Evolutionary conservation across 2,888 invertebrate genomes (phyloP).

Genomic region (Drosophila colorata): DNA sequence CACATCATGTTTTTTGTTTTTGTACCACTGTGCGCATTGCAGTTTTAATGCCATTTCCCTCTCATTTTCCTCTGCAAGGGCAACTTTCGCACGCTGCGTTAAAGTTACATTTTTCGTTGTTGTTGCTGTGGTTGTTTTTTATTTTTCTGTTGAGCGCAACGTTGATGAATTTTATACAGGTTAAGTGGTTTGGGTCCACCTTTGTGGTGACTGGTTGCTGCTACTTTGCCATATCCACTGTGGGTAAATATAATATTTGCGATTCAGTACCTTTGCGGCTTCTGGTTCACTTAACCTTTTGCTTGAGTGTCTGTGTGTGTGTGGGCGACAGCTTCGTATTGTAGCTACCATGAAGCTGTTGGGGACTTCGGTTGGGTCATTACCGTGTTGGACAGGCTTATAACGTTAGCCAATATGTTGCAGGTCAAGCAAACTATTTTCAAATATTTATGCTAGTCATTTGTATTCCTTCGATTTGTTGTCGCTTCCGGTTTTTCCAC

Average conservation of each 20-base stretch:
- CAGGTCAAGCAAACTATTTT: slow-evolving; percentile 25
- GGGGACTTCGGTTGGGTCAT: slow-evolving; percentile 39
- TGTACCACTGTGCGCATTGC: slow-evolving; percentile 32
- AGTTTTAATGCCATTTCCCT: slow-evolving; percentile 17
- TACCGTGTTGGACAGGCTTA: slow-evolving; percentile 22
- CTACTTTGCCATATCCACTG: slow-evolving; percentile 8
- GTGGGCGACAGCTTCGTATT: neutral
- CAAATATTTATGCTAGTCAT: slow-evolving; percentile 66
- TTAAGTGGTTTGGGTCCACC: slow-evolving; percentile 43
- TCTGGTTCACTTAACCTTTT: slow-evolving; percentile 45
- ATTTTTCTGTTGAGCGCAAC: slow-evolving; percentile 31
- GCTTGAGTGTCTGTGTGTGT: slow-evolving; percentile 5
- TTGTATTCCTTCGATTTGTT: slow-evolving; percentile 64
- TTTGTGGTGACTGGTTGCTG: slow-evolving; percentile 17
- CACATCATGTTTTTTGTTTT: neutral
- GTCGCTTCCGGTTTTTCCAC: slow-evolving; percentile 23
- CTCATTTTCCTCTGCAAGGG: slow-evolving; percentile 9
- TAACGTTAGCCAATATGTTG: slow-evolving; percentile 18
- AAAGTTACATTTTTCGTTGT: slow-evolving; percentile 2
- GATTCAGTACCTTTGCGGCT: slow-evolving; percentile 22
- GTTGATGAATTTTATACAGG: slow-evolving; percentile 56
- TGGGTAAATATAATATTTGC: slow-evolving; percentile 46
- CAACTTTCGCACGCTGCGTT: neutral
- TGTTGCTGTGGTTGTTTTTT: neutral
- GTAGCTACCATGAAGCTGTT: slow-evolving; percentile 6